phyloP scores from a whole-genome alignment of 2,888 invertebrate genomes.

The Embidobia sp. region DNA sequence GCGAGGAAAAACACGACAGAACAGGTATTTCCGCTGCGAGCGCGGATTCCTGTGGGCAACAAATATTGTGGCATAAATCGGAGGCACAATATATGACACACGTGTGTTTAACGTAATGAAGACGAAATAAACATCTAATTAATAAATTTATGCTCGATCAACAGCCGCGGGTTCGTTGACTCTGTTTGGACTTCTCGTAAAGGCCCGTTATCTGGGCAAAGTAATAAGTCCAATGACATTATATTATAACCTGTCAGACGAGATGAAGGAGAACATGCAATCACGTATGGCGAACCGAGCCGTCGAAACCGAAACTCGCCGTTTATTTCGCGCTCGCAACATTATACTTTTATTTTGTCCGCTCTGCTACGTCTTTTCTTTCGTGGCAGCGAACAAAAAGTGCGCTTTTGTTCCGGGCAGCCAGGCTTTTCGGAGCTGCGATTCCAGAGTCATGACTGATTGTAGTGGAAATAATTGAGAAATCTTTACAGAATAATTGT shows the following conservation, averaged over 20 bases:
- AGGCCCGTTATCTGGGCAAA: conserved; percentile 60
- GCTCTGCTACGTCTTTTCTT: conserved; percentile 7
- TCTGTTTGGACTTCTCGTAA: conserved; percentile 56
- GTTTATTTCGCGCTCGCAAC: conserved; percentile 42
- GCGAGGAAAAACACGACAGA: conserved; percentile 16
- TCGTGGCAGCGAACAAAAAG: neutral
- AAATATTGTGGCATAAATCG: conserved; percentile 28
- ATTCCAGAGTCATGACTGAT: no score
- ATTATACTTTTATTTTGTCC: conserved; percentile 42
- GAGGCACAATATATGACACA: conserved; percentile 44
- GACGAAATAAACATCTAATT: conserved; percentile 60
- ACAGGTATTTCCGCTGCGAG: conserved; percentile 42
- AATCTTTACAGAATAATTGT: no score
- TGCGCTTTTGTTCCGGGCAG: conserved; percentile 13
- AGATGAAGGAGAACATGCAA: conserved; percentile 65
- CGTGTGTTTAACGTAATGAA: conserved; percentile 47
- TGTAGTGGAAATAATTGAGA: no score
- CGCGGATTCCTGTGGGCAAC: conserved; percentile 23
- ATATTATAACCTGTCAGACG: conserved; percentile 66
- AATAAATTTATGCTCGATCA: conserved; percentile 55
- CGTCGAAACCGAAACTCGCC: conserved; percentile 62
- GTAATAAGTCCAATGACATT: conserved; percentile 66
- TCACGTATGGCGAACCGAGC: conserved; percentile 56
- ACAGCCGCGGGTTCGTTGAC: conserved; percentile 60
- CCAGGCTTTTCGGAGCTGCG: no score